Evolutionary conservation across 2,113 vertebrate species (phyloP).

Genomic region (Oostethus manadensis): DNA sequence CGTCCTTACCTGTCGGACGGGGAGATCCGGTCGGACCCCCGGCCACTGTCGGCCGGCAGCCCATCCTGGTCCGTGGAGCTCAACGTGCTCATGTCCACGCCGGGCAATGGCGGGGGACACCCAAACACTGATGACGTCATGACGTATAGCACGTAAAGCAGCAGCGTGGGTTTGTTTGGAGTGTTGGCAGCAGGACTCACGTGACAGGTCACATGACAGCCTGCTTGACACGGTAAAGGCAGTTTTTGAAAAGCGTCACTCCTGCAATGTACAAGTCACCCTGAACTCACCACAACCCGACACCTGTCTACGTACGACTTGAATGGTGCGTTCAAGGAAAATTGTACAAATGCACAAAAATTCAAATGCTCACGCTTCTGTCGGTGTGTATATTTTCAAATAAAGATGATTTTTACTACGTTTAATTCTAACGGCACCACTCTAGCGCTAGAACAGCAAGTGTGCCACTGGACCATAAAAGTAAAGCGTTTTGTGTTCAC

Average conservation of each 20-base stretch:
- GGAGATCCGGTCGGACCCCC: slow-evolving; percentile 41
- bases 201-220: neutral
- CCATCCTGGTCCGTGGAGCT: slow-evolving; percentile 17
- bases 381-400: neutral
- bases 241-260: neutral
- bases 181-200: neutral
- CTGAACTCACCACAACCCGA: neutral
- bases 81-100: slow-evolving; percentile 43
- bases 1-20: slow-evolving; percentile 63
- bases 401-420: neutral
- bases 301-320: neutral
- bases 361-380: neutral
- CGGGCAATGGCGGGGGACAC: slow-evolving; percentile 27
- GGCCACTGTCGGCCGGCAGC: slow-evolving; percentile 27
- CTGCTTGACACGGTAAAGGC: neutral
- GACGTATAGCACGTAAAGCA: slow-evolving; percentile 26
- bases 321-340: neutral
- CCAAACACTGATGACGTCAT: slow-evolving; percentile 43
- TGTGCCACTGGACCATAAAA: too few species aligned
- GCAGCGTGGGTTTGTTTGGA: neutral
- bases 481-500: too few species aligned
- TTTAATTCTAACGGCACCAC: neutral
- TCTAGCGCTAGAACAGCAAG: too few species aligned
- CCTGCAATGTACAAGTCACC: neutral
- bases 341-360: neutral